phyloP scores from a whole-genome alignment of 1,140 invertebrate species.

The Drosophila simulans region DNA sequence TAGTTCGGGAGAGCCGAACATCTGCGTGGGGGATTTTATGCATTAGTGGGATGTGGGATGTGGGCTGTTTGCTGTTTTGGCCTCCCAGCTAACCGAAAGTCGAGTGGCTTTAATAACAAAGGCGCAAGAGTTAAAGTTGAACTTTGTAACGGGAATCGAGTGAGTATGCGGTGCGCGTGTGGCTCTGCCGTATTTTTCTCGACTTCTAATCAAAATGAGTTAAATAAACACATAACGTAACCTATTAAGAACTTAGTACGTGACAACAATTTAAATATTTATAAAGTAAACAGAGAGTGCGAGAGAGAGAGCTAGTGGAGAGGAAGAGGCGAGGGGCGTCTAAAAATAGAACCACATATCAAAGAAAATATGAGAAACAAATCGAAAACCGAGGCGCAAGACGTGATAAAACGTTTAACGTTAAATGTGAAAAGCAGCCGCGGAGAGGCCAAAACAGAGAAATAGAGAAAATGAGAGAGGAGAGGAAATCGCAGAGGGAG shows the following conservation, averaged over 20 bases:
- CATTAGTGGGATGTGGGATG: neutral
- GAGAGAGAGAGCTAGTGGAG: slow-evolving; percentile 2
- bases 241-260: slow-evolving; percentile 83
- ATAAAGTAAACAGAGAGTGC: slow-evolving; percentile 79
- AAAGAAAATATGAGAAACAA: slow-evolving; percentile 71
- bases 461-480: slow-evolving; percentile 22
- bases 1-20: slow-evolving; percentile 32
- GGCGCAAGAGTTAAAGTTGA: slow-evolving; percentile 40
- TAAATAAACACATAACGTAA: slow-evolving; percentile 84
- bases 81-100: neutral
- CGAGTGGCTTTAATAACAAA: neutral
- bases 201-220: slow-evolving; percentile 80
- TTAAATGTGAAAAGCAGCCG: slow-evolving; percentile 54
- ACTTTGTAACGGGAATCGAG: slow-evolving; percentile 48
- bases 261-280: slow-evolving; percentile 83
- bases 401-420: slow-evolving; percentile 80
- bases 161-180: slow-evolving; percentile 7
- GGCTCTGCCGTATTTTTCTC: slow-evolving; percentile 63
- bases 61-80: slow-evolving; percentile 2
- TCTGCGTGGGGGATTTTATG: slow-evolving; percentile 38
- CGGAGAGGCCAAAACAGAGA: slow-evolving; percentile 43
- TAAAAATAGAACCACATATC: slow-evolving; percentile 78
- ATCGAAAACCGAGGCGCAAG: slow-evolving; percentile 32
- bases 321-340: slow-evolving; percentile 5
- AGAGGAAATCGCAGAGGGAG: neutral